Evolutionary conservation across 2,797 vertebrate genomes (phyloP).

Genomic region (Poliocrania exsul): DNA sequence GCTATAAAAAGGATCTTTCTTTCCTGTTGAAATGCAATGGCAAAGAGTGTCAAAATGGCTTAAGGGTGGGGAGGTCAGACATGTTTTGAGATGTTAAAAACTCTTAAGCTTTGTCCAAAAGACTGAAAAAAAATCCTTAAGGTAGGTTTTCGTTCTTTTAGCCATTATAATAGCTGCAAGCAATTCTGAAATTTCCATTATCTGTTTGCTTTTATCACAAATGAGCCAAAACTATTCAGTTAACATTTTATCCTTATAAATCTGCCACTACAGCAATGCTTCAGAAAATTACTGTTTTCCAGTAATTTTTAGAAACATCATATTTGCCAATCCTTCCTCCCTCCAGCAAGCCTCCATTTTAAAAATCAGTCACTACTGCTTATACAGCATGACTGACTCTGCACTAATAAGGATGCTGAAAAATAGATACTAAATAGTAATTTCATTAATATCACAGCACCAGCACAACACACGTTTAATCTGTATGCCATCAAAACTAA

Average conservation of each 20-base stretch:
- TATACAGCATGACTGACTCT: not conserved
- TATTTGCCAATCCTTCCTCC: not conserved
- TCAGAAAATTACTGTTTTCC: not conserved
- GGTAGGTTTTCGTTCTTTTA: constrained; percentile 20
- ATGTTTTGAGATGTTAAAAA: constrained; percentile 66
- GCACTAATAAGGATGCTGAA: not conserved
- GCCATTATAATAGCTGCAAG: not conserved
- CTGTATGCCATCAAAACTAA: not conserved
- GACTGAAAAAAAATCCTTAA: not conserved
- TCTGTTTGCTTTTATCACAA: not conserved
- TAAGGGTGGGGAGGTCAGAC: constrained; percentile 63
- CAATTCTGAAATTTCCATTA: not conserved
- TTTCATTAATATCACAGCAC: not conserved
- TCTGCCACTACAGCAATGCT: not conserved
- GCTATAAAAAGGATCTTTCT: constrained; percentile 70
- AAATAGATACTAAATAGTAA: not conserved
- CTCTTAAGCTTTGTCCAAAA: constrained; percentile 22
- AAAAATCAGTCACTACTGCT: not conserved
- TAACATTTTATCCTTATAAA: not conserved
- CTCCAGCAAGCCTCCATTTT: not conserved
- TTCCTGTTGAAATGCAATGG: constrained; percentile 69
- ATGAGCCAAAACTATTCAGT: not conserved
- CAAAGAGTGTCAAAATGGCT: constrained; percentile 63
- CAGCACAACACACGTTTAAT: not conserved
- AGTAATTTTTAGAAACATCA: not conserved